A percentile compares a stretch with the other conserved stretches of the same genome.
Evolutionary conservation across 2,797 vertebrate genomes (phyloP).

Genomic region (Peromyscus nudipes): DNA sequence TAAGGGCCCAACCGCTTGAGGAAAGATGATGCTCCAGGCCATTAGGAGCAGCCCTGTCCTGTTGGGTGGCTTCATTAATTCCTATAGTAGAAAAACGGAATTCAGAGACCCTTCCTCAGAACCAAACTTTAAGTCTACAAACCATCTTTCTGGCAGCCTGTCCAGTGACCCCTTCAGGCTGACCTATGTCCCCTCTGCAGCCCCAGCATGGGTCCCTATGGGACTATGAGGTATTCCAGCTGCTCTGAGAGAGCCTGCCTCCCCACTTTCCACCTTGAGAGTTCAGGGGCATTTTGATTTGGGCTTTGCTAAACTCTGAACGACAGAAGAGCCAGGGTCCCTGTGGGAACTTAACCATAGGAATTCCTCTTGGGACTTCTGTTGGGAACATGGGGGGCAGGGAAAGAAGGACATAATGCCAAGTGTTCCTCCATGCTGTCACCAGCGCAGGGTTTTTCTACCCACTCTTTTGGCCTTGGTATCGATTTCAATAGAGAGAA

Average conservation of each 20-base stretch:
- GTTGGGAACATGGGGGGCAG: not conserved
- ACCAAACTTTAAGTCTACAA: not conserved
- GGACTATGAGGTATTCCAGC: not conserved
- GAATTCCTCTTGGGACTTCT: not conserved
- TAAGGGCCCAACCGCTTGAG: not conserved
- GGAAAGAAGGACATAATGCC: not conserved
- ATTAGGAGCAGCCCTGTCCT: not conserved
- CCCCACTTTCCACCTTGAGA: fast-evolving
- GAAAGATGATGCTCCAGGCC: not conserved
- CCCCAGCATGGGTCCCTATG: not conserved
- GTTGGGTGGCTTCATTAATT: not conserved
- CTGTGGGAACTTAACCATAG: not conserved
- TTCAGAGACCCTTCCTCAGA: not conserved
- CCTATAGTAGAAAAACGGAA: not conserved
- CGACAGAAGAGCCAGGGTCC: not conserved
- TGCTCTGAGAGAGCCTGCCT: too few relatives aligned
- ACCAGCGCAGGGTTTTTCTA: conserved; percentile 40
- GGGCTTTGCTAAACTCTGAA: not conserved
- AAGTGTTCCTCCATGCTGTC: not conserved
- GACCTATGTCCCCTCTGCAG: fast-evolving
- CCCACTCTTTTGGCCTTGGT: conserved; percentile 51
- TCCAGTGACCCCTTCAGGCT: not conserved
- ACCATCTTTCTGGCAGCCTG: not conserved
- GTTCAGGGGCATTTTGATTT: not conserved
- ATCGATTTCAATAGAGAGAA: conserved; percentile 67